These are phyloP conservation scores for Ichneumon xanthorius DNA, from an alignment of 2,888 invertebrate species.

Conservation along the genomic window DNA sequence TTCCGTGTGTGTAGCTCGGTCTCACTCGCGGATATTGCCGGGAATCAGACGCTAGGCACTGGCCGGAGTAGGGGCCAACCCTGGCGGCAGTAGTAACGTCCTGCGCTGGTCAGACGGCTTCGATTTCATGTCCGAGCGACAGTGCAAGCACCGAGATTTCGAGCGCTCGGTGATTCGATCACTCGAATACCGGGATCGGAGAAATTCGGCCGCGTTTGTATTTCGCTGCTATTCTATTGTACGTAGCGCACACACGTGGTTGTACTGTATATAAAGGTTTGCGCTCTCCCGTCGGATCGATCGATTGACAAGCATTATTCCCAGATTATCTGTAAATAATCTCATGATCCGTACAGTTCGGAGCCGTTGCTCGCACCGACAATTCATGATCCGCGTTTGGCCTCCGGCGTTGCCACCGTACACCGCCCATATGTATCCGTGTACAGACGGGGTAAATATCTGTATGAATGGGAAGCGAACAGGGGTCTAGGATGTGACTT, in stretches of 20 bases:
- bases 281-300: slow-evolving; percentile 15
- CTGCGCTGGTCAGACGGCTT: slow-evolving; percentile 50
- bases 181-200: slow-evolving; percentile 29
- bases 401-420: background rate
- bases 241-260: background rate
- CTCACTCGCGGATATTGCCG: slow-evolving; percentile 40
- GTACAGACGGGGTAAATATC: slow-evolving; percentile 4
- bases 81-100: slow-evolving; percentile 51
- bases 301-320: slow-evolving; percentile 44
- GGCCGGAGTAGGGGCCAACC: slow-evolving; percentile 9
- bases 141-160: slow-evolving; percentile 34
- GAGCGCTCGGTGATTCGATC: slow-evolving; percentile 14
- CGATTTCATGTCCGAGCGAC: slow-evolving; percentile 26
- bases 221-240: background rate
- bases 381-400: slow-evolving; percentile 26
- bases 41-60: slow-evolving; percentile 35
- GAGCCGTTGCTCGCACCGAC: slow-evolving; percentile 32
- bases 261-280: background rate
- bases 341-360: slow-evolving; percentile 11
- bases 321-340: slow-evolving; percentile 47
- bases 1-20: slow-evolving; percentile 32
- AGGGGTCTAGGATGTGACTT: background rate
- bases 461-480: background rate
- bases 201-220: slow-evolving; percentile 20
- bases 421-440: background rate